phyloP scores from a whole-genome alignment of 2,113 vertebrate species.

The Festucalex cinctus region DNA sequence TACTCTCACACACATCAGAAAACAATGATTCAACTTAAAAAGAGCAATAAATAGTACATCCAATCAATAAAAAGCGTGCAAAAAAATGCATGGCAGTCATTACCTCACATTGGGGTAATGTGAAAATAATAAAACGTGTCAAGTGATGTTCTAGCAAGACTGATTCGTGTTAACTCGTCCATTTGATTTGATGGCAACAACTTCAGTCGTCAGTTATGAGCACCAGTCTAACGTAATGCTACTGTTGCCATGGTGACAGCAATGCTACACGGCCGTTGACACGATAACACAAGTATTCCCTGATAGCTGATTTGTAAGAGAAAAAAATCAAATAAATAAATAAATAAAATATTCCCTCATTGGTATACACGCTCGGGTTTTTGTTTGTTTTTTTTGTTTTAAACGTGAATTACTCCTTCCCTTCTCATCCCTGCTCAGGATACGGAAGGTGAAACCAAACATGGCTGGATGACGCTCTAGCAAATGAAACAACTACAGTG shows the following conservation, averaged over 20 bases:
- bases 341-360: constrained; percentile 20
- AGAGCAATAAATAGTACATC: constrained; percentile 59
- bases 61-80: constrained; percentile 55
- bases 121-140: constrained; percentile 14
- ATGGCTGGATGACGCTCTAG: neutral
- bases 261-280: constrained; percentile 54
- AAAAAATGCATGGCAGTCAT: constrained; percentile 41
- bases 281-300: constrained; percentile 28
- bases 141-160: constrained; percentile 16
- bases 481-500: neutral
- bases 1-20: constrained; percentile 4
- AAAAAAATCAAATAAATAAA: constrained; percentile 6
- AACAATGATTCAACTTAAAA: constrained; percentile 46
- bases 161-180: constrained; percentile 32
- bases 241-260: constrained; percentile 46
- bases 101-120: constrained; percentile 28
- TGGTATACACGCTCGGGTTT: neutral
- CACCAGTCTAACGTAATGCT: constrained; percentile 36
- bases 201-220: constrained; percentile 24
- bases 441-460: neutral
- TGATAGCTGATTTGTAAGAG: constrained; percentile 41
- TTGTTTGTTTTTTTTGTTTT: neutral
- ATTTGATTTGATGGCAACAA: constrained; percentile 32
- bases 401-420: neutral
- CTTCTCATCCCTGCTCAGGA: neutral